Percentiles rank a stretch among this genome's conserved stretches.
Conservation (phyloP, 1,140 invertebrate species). For the Carcinoscorpius rotundicauda region DNA sequence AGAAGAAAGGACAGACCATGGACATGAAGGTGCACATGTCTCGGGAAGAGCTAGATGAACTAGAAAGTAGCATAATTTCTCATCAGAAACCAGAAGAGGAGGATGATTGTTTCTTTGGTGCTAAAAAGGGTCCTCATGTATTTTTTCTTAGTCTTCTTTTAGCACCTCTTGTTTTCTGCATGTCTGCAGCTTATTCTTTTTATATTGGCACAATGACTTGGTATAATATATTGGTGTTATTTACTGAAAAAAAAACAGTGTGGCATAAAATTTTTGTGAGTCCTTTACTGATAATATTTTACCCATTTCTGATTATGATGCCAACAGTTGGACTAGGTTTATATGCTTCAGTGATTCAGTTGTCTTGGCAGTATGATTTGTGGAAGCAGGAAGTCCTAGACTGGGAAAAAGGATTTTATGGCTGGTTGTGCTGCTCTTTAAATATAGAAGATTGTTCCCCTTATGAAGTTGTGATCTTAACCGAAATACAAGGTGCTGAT, state of each 20-base stretch:
- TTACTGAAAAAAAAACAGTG: conserved; percentile 50
- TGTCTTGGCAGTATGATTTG: conserved; percentile 51
- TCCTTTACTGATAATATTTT: conserved; percentile 53
- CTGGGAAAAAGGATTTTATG: conserved; percentile 65
- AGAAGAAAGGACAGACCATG: conserved; percentile 55
- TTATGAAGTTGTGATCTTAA: conserved; percentile 42
- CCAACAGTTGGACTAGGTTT: conserved; percentile 49
- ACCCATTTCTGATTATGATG: conserved; percentile 53
- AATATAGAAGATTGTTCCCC: conserved; percentile 56
- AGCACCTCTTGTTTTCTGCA: conserved; percentile 47
- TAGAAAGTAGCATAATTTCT: conserved; percentile 51
- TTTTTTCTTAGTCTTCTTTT: conserved; percentile 49
- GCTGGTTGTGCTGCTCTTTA: conserved; percentile 54
- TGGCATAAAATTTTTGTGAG: conserved; percentile 41
- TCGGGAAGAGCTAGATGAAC: conserved; percentile 46
- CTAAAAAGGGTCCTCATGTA: conserved; percentile 50
- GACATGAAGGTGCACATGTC: conserved; percentile 52
- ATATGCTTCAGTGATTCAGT: conserved; percentile 51
- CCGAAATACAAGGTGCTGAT: conserved; percentile 16
- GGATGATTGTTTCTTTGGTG: conserved; percentile 43
- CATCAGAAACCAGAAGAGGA: conserved; percentile 41
- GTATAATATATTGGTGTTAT: conserved; percentile 59
- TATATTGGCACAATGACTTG: conserved; percentile 60
- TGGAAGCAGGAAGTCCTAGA: conserved; percentile 58
- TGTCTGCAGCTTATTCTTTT: conserved; percentile 53